Conservation (phyloP, 2,888 invertebrate species). For the Tenthredo mesomela region DNA sequence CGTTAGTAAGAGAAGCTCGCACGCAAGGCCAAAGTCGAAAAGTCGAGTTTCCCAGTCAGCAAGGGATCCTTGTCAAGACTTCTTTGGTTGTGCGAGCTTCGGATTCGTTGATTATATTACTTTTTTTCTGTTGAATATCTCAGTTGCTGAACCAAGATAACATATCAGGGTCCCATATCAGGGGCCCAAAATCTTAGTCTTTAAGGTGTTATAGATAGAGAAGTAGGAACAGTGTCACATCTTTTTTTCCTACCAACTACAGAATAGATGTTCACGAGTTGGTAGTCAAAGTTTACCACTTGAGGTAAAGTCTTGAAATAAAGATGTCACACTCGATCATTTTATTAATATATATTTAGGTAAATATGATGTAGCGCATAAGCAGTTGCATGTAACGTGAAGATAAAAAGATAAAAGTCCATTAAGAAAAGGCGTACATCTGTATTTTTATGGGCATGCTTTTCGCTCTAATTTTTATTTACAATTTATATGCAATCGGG, state of each 20-base stretch:
- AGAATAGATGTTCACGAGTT: neutral
- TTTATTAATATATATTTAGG: constrained; percentile 21
- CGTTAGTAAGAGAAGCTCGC: constrained; percentile 32
- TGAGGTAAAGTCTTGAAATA: neutral
- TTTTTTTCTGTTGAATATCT: constrained; percentile 65
- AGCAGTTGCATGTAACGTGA: constrained; percentile 14
- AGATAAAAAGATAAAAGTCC: constrained; percentile 27
- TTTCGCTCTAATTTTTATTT: constrained; percentile 59
- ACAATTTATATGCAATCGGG: neutral
- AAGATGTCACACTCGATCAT: constrained; percentile 42
- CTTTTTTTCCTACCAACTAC: constrained; percentile 17
- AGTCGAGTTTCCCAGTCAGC: constrained; percentile 66
- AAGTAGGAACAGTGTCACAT: constrained; percentile 49
- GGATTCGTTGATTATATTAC: constrained; percentile 59
- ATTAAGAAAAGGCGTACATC: constrained; percentile 60
- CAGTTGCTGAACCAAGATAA: constrained; percentile 76
- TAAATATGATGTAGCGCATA: constrained; percentile 30
- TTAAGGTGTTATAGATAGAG: constrained; percentile 70
- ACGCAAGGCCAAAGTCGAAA: constrained; percentile 21
- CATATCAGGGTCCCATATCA: constrained; percentile 73
- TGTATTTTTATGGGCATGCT: constrained; percentile 72
- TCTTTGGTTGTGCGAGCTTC: constrained; percentile 38
- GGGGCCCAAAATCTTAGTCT: constrained; percentile 65
- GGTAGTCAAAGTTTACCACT: neutral
- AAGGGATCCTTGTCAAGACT: constrained; percentile 63